phyloP scores from a whole-genome alignment of 2,797 vertebrate species.

The Paedocypris micromegethes region DNA sequence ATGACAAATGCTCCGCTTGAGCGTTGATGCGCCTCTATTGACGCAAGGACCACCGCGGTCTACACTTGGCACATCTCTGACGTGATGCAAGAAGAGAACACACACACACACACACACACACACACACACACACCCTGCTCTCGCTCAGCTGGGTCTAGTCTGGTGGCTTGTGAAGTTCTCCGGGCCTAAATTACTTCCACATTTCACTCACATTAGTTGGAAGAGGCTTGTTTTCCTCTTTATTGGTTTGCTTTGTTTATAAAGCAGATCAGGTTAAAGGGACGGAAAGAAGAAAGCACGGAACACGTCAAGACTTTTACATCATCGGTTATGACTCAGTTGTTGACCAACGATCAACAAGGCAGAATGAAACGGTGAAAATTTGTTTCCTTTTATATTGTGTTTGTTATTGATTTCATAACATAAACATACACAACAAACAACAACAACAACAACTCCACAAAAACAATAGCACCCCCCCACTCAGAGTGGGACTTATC shows the following conservation, averaged over 20 bases:
- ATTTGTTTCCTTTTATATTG: no score
- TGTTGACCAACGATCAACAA: no score
- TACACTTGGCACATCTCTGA: slow-evolving; percentile 9
- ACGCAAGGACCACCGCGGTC: slow-evolving; percentile 40
- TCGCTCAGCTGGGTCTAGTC: slow-evolving; percentile 55
- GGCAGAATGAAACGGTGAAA: no score
- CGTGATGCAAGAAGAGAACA: slow-evolving; percentile 39
- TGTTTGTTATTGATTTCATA: no score
- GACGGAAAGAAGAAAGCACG: slow-evolving; percentile 18
- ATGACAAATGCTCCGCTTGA: slow-evolving; percentile 44
- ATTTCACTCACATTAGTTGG: slow-evolving; percentile 55
- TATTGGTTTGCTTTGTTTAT: slow-evolving; percentile 38
- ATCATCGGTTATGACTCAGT: no score
- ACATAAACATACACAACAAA: no score
- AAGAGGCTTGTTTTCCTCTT: slow-evolving; percentile 34
- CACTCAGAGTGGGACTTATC: no score
- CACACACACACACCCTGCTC: slow-evolving; percentile 18
- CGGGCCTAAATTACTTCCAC: slow-evolving; percentile 60
- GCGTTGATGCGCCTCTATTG: slow-evolving; percentile 32
- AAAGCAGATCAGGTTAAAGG: slow-evolving; percentile 36
- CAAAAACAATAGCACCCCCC: no score
- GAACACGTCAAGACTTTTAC: slow-evolving; percentile 1
- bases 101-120: slow-evolving; percentile 19
- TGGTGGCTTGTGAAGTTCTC: slow-evolving; percentile 47
- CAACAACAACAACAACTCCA: no score